Percentiles rank a stretch among this genome's conserved stretches.
phyloP scores from a whole-genome alignment of 2,797 vertebrate species.

The Channa striata region DNA sequence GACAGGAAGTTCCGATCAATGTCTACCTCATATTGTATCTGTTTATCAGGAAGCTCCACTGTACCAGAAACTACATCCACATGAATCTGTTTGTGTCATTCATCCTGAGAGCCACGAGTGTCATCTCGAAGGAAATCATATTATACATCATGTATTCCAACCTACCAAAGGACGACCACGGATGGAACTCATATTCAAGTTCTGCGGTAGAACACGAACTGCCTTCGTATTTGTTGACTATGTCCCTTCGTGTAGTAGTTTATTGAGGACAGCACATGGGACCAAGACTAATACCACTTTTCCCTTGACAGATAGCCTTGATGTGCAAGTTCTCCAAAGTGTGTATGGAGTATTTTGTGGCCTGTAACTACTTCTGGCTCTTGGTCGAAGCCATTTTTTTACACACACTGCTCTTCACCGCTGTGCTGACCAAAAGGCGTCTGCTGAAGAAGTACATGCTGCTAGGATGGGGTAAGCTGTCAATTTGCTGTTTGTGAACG shows the following conservation, averaged over 20 bases:
- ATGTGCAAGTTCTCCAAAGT: conserved; percentile 90
- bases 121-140: conserved; percentile 90
- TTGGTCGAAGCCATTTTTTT: conserved; percentile 96
- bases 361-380: conserved; percentile 94
- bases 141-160: conserved; percentile 84
- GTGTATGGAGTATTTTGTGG: conserved; percentile 93
- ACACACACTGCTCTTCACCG: conserved; percentile 89
- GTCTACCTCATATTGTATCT: conserved; percentile 39
- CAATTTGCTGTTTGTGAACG: too few species aligned
- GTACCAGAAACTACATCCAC: conserved; percentile 97
- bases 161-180: conserved; percentile 84
- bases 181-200: conserved; percentile 87
- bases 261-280: neutral
- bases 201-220: conserved; percentile 80
- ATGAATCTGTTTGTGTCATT: conserved; percentile 98
- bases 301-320: conserved; percentile 78
- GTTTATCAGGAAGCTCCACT: conserved; percentile 93
- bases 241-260: neutral
- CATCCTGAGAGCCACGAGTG: conserved; percentile 88
- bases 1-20: conserved; percentile 42
- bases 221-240: neutral
- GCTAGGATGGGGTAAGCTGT: conserved; percentile 93
- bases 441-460: conserved; percentile 91
- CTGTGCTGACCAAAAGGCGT: conserved; percentile 87
- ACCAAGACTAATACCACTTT: neutral